phyloP scores from a whole-genome alignment of 30 jellyfish, hydroid and myxozoan species.

The Hydra vulgaris region DNA sequence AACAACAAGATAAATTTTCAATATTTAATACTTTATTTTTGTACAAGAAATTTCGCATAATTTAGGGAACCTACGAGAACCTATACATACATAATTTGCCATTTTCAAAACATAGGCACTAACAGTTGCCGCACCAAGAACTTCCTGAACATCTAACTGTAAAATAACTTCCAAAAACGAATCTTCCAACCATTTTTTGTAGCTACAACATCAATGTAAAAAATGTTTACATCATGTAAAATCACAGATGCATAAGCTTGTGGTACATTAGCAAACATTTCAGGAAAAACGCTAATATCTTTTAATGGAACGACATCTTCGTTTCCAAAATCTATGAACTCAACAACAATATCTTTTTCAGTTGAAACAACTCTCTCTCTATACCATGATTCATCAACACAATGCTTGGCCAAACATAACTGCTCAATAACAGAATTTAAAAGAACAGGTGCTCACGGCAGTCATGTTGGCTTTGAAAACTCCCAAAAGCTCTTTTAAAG shows the following conservation, averaged over 20 bases:
- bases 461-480: too few relatives aligned
- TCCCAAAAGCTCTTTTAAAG: too few relatives aligned
- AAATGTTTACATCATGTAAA: conserved; percentile 39
- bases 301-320: conserved; percentile 12
- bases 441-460: conserved; percentile 24
- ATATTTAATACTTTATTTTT: too few relatives aligned
- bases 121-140: conserved; percentile 18
- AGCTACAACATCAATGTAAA: conserved; percentile 33
- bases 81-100: too few relatives aligned
- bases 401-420: conserved; percentile 40
- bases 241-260: conserved; percentile 31
- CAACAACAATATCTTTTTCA: conserved; percentile 31
- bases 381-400: conserved; percentile 63
- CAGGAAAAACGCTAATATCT: conserved; percentile 30
- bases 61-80: too few relatives aligned
- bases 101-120: conserved; percentile 26
- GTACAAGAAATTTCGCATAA: too few relatives aligned
- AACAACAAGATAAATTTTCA: too few relatives aligned
- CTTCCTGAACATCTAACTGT: conserved; percentile 28
- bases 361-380: conserved; percentile 25
- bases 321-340: conserved; percentile 60
- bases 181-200: conserved; percentile 18
- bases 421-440: conserved; percentile 30
- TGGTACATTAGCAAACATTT: conserved; percentile 34
- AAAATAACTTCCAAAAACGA: conserved; percentile 35